Evolutionary conservation across 2,888 invertebrate genomes (phyloP).

Genomic region (Rugalucina vietnamica): DNA sequence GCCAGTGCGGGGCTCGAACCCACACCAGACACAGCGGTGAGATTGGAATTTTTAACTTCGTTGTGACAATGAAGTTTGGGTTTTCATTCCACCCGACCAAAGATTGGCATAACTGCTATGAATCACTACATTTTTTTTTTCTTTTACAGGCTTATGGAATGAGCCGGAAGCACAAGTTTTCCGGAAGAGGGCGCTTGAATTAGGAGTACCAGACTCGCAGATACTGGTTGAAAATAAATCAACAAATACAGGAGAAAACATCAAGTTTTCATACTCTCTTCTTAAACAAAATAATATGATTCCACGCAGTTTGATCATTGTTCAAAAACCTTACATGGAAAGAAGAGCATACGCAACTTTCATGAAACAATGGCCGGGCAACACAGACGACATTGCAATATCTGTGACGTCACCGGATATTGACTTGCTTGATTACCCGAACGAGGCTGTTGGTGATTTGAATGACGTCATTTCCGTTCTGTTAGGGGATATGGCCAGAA

Average conservation of each 20-base stretch:
- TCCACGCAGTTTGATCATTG: conserved; percentile 69
- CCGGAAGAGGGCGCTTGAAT: conserved; percentile 65
- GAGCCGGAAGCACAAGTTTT: conserved; percentile 78
- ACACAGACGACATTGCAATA: conserved; percentile 53
- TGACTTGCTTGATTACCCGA: conserved; percentile 70
- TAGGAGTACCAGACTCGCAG: conserved; percentile 70
- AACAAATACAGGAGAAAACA: conserved; percentile 78
- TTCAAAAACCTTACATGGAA: conserved; percentile 80
- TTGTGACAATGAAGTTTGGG: too few species aligned
- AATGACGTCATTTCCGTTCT: conserved; percentile 69
- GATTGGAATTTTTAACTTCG: too few species aligned
- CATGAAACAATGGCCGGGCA: conserved; percentile 77
- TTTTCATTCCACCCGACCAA: too few species aligned
- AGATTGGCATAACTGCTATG: too few species aligned
- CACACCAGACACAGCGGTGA: too few species aligned
- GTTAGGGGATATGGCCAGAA: conserved; percentile 74
- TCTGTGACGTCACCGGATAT: conserved; percentile 77
- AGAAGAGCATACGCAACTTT: conserved; percentile 77
- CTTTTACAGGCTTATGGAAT: conserved; percentile 68
- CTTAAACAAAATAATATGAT: conserved; percentile 48
- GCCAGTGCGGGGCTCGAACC: too few species aligned
- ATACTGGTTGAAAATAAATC: conserved; percentile 75
- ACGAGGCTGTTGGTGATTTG: conserved; percentile 65
- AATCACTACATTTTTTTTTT: too few species aligned
- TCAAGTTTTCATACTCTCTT: conserved; percentile 70